Percentiles rank a stretch among this genome's conserved stretches.
These are phyloP conservation scores for Rhipidura dahli DNA, from an alignment of 2,113 vertebrate species.

Conservation along the genomic window DNA sequence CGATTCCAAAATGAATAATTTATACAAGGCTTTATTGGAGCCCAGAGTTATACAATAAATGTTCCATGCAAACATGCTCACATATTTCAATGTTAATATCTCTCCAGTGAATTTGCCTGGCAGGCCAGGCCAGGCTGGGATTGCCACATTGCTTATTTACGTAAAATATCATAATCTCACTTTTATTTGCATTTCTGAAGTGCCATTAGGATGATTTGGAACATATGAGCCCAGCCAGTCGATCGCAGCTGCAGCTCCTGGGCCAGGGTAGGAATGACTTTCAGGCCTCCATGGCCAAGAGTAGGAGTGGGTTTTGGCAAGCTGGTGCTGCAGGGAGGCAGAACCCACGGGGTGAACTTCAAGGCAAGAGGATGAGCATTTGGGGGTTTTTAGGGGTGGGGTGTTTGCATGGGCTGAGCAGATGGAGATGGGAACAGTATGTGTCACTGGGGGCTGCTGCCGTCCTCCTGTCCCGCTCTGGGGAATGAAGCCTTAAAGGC, in stretches of 20 bases:
- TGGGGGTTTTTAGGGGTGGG: not conserved
- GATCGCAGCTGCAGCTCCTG: conserved; percentile 15
- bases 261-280: not conserved
- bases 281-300: not conserved
- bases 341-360: not conserved
- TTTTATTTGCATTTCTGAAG: conserved; percentile 68
- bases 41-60: conserved; percentile 61
- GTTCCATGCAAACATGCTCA: conserved; percentile 60
- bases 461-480: not conserved
- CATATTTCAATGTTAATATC: conserved; percentile 62
- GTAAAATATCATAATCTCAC: conserved; percentile 69
- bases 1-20: conserved; percentile 71
- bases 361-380: not conserved
- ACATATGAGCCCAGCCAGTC: not conserved
- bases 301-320: not conserved
- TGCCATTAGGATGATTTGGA: conserved; percentile 42
- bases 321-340: not conserved
- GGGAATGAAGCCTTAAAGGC: not conserved
- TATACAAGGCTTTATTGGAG: conserved; percentile 59
- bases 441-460: not conserved
- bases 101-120: conserved; percentile 62
- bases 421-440: not conserved
- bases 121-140: conserved; percentile 61
- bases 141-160: conserved; percentile 67
- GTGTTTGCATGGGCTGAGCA: not conserved